Evolutionary conservation across 2,113 vertebrate species (phyloP).

Genomic region (Antennarius striatus): DNA sequence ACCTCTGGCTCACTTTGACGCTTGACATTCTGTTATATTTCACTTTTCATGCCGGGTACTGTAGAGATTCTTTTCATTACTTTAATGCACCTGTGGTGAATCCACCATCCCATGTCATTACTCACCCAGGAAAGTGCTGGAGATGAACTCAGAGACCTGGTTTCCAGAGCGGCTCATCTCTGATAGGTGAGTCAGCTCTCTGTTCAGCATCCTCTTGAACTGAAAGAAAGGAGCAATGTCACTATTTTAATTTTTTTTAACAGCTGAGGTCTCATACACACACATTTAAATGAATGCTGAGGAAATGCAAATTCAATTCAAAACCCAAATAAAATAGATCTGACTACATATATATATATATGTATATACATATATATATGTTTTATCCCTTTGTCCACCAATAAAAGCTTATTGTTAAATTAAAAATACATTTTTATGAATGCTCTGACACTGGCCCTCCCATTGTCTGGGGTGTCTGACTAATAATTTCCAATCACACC

Average conservation of each 20-base stretch:
- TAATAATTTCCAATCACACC: no score
- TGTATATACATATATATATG: neutral
- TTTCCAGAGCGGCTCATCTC: slow-evolving; percentile 99
- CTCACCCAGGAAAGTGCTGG: slow-evolving; percentile 98
- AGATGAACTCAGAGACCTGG: slow-evolving; percentile 98
- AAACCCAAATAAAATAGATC: neutral
- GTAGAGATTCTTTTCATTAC: neutral
- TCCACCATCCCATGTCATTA: slow-evolving; percentile 16
- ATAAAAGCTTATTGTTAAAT: neutral
- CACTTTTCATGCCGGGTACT: neutral
- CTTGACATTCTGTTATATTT: neutral
- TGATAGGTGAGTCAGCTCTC: slow-evolving; percentile 95
- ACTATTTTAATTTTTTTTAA: no score
- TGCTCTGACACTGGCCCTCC: no score
- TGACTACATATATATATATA: neutral
- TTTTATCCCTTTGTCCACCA: no score
- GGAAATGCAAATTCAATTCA: neutral
- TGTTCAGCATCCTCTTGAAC: slow-evolving; percentile 99
- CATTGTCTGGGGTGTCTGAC: no score
- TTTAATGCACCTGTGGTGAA: slow-evolving; percentile 2
- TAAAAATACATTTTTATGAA: slow-evolving; percentile 1
- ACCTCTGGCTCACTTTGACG: neutral
- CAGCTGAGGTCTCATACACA: slow-evolving; percentile 2
- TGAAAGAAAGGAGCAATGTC: slow-evolving; percentile 60
- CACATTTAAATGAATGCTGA: neutral